Evolutionary conservation across 1,140 invertebrate genomes (phyloP).

Genomic region (Ptiloglossa arizonensis): DNA sequence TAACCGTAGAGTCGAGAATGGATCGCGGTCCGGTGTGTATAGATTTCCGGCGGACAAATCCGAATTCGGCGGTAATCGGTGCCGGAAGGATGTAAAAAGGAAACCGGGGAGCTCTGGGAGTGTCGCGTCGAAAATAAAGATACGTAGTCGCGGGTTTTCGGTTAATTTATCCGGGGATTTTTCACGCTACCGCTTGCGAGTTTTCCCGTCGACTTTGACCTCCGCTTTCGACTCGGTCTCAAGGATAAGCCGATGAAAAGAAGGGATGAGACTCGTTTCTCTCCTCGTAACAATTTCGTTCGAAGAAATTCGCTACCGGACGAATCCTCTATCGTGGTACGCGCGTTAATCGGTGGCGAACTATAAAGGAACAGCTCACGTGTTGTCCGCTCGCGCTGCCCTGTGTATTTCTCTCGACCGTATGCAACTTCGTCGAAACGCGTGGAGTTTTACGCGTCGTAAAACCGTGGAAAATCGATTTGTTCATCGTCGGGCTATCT

Average conservation of each 20-base stretch:
- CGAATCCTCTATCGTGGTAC: slow-evolving; percentile 22
- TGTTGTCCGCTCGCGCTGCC: neutral
- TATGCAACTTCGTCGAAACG: slow-evolving; percentile 48
- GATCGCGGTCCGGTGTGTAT: slow-evolving; percentile 8
- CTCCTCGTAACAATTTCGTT: slow-evolving; percentile 49
- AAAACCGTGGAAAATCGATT: slow-evolving; percentile 60
- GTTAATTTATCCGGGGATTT: slow-evolving; percentile 44
- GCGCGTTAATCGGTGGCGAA: slow-evolving; percentile 37
- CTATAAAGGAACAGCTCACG: slow-evolving; percentile 47
- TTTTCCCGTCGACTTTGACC: neutral
- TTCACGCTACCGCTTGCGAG: slow-evolving; percentile 32
- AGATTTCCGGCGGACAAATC: slow-evolving; percentile 57
- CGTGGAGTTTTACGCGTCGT: slow-evolving; percentile 65
- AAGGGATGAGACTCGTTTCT: slow-evolving; percentile 5
- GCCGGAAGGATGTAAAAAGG: neutral
- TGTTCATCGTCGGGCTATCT: slow-evolving; percentile 14
- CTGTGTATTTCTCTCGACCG: neutral
- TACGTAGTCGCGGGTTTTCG: neutral
- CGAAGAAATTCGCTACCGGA: slow-evolving; percentile 64
- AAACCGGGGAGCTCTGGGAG: neutral
- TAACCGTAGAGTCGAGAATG: slow-evolving; percentile 40
- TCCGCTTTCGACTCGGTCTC: neutral
- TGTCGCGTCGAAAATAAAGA: neutral
- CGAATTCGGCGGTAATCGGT: slow-evolving; percentile 45
- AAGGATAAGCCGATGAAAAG: slow-evolving; percentile 11